Evolutionary conservation across 1,140 invertebrate species (phyloP).

Genomic region (Thrips palmi): DNA sequence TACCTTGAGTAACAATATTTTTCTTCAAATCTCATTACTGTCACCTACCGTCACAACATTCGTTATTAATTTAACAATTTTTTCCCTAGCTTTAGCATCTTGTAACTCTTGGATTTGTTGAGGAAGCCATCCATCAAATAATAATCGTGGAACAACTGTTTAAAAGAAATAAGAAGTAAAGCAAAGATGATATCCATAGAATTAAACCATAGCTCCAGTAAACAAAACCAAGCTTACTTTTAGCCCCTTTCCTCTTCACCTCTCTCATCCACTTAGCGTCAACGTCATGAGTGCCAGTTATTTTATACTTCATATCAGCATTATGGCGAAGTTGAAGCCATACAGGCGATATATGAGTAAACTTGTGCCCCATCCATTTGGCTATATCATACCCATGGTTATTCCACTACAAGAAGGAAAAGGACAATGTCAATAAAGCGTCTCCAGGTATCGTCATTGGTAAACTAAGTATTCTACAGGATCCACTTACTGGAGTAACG

Average conservation of each 20-base stretch:
- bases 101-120: too few relatives aligned
- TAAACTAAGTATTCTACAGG: constrained; percentile 2
- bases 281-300: constrained; percentile 56
- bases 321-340: constrained; percentile 71
- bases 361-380: constrained; percentile 76
- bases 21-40: too few relatives aligned
- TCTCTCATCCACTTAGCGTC: constrained; percentile 68
- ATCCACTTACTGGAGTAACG: constrained; percentile 17
- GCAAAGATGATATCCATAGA: constrained; percentile 1
- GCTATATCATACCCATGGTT: constrained; percentile 83
- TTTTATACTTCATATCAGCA: constrained; percentile 34
- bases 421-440: too few relatives aligned
- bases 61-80: too few relatives aligned
- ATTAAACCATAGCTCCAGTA: background rate
- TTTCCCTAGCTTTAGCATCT: too few relatives aligned
- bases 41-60: too few relatives aligned
- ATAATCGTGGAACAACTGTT: constrained; percentile 30
- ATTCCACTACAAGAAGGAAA: too few relatives aligned
- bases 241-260: constrained; percentile 26
- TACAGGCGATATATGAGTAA: constrained; percentile 80
- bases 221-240: constrained; percentile 4
- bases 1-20: too few relatives aligned
- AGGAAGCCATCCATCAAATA: too few relatives aligned
- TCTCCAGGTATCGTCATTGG: too few relatives aligned
- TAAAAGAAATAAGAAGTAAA: constrained; percentile 10